These are phyloP conservation scores for Chlorodrepanis virens DNA, from an alignment of 2,113 vertebrate genomes.

Conservation along the genomic window DNA sequence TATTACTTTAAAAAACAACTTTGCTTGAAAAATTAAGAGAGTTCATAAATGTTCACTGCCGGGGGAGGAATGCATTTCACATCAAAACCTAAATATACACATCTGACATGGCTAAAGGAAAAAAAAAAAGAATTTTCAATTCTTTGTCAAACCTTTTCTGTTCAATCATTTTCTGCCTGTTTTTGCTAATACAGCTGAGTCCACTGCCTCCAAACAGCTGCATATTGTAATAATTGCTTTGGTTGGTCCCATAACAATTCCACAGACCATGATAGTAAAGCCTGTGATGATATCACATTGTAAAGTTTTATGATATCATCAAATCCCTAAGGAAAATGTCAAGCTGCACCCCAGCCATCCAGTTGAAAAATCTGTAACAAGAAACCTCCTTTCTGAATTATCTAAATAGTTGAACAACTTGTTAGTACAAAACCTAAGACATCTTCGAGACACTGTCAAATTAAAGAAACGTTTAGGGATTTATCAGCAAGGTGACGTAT, in stretches of 20 bases:
- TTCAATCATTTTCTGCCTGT: background rate
- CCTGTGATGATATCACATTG: background rate
- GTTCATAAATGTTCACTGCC: background rate
- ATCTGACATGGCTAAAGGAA: background rate
- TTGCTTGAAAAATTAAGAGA: background rate
- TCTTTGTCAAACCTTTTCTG: background rate
- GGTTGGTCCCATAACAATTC: background rate
- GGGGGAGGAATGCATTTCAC: background rate
- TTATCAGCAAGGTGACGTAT: background rate
- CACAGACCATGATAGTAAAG: background rate
- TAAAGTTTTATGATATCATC: background rate
- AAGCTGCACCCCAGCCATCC: background rate
- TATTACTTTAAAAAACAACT: background rate
- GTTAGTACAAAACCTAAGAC: background rate
- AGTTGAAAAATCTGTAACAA: background rate
- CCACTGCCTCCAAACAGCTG: background rate
- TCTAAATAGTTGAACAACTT: background rate
- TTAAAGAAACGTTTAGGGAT: background rate
- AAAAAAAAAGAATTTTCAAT: background rate
- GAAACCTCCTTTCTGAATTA: background rate
- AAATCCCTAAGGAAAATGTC: background rate
- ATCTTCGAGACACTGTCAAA: conserved; percentile 6
- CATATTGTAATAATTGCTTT: background rate
- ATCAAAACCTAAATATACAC: background rate
- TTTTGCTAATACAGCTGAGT: background rate